Evolutionary conservation across 2,797 vertebrate species (phyloP), one percentile per base, ranked within the genome.

Genomic region (Crenichthys baileyi): DNA sequence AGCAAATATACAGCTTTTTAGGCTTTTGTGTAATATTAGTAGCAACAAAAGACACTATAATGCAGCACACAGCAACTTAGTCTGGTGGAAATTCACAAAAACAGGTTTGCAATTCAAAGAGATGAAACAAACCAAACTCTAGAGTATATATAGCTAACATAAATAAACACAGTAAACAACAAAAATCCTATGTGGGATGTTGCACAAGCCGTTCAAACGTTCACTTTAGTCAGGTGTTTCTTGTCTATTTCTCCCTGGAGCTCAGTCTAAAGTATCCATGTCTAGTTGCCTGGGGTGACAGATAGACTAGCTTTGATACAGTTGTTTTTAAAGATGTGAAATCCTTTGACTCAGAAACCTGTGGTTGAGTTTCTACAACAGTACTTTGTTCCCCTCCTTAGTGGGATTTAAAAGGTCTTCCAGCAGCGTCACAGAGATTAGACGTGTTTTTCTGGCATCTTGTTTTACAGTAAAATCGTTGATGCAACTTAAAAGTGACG

Each of bases 301-400:
- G 79, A 84, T 41, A 73, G 20, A 81, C 74, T 74, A 81, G 86
- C 89, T 92, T 93, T 92, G 84, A 93, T 92, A 82, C 78, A 51
- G 82, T 89, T 93, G 83, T 90, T 93, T 93, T 93, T 93, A 89
- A 93, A 93, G 82, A 85, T 88, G 78, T 82, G 79, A 85, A 87
- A 82, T 70, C 90, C 90, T 92, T 92, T 92, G 90, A 92, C 92
- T 91, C 86, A 85, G 87, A 92, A 93, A 93, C 86, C 84, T 87
- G 87, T 67, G 89, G 90, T 86, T 12, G 68, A 74, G 83, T 83
- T 88, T 83, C 50, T 88, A 86, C 89, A 93, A 87, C 87, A 87
- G 72, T 77, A 76, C 84, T 80, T 71, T 60, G 65, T 60, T 31
- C 29, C 2, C 7, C 75, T 77, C 82, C 85, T 87, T 80, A 86